Percentiles rank a stretch among this genome's conserved stretches.
Evolutionary conservation across 2,113 vertebrate species (phyloP).

Genomic region (Sprattus sprattus): DNA sequence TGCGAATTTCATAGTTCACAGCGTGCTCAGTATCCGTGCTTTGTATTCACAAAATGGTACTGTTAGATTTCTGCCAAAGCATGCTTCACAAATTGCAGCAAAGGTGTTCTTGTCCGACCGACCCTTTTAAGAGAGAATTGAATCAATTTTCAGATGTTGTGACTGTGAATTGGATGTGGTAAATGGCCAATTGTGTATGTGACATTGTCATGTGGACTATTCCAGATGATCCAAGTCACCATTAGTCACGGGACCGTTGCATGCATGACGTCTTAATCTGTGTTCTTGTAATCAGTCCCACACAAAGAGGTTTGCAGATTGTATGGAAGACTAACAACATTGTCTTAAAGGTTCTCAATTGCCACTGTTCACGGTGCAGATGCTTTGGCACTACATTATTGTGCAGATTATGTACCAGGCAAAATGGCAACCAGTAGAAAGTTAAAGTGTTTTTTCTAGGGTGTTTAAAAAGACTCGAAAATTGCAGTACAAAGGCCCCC

Average conservation of each 20-base stretch:
- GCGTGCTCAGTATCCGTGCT: too few relatives aligned
- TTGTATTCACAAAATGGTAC: too few relatives aligned
- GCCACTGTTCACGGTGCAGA: background rate
- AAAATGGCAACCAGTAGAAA: too few relatives aligned
- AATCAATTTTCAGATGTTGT: background rate
- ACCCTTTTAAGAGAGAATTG: too few relatives aligned
- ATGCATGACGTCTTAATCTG: constrained; percentile 11
- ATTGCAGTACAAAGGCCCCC: too few relatives aligned
- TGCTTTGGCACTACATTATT: background rate
- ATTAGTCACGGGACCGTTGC: background rate
- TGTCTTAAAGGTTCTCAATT: background rate
- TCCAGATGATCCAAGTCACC: background rate
- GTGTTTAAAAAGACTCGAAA: too few relatives aligned
- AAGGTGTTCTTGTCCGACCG: too few relatives aligned
- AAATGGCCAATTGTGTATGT: background rate
- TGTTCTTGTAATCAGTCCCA: background rate
- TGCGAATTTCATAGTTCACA: too few relatives aligned
- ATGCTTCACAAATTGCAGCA: too few relatives aligned
- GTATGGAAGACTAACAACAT: background rate
- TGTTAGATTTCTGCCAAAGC: too few relatives aligned
- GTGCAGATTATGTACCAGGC: too few relatives aligned
- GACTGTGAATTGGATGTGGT: background rate
- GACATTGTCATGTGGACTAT: background rate
- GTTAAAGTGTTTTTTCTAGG: background rate
- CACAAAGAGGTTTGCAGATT: background rate